A percentile compares a stretch with the other conserved stretches of the same genome.
phyloP scores from a whole-genome alignment of 2,113 vertebrate species.

The Oreocharis arfaki region DNA sequence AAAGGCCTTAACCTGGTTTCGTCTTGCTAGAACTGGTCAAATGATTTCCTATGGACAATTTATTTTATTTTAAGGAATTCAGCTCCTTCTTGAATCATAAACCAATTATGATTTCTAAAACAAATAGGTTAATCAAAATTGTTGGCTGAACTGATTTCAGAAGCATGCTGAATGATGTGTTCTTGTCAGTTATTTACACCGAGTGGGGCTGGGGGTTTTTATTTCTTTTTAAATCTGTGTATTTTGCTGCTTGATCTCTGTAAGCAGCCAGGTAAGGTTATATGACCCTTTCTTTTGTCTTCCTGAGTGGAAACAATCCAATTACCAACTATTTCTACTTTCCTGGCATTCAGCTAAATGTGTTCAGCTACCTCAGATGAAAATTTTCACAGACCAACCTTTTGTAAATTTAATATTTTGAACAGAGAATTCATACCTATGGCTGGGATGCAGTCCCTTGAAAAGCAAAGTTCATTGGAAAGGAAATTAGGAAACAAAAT shows the following conservation, averaged over 20 bases:
- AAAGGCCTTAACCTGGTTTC: constrained; percentile 33
- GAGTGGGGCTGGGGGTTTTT: not conserved
- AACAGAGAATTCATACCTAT: not conserved
- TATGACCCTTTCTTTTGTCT: not conserved
- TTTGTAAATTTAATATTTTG: not conserved
- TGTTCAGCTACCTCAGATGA: not conserved
- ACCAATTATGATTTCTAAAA: not conserved
- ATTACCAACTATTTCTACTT: not conserved
- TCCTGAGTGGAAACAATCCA: not conserved
- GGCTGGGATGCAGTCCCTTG: not conserved
- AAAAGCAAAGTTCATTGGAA: not conserved
- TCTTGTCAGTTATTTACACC: not conserved
- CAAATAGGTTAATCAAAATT: not conserved
- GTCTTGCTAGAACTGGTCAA: constrained; percentile 25
- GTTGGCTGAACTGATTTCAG: not conserved
- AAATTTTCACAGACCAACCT: not conserved
- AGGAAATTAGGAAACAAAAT: not conserved
- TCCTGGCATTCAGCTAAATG: not conserved
- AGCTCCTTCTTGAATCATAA: not conserved
- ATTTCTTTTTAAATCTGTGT: not conserved
- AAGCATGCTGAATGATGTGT: not conserved
- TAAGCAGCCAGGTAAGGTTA: not conserved
- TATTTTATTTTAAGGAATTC: constrained; percentile 45
- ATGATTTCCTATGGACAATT: not conserved
- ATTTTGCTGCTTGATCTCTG: not conserved